Base-by-base conservation (phyloP, 2,113 vertebrate genomes). In the Toxotes jaculatrix region DNA sequence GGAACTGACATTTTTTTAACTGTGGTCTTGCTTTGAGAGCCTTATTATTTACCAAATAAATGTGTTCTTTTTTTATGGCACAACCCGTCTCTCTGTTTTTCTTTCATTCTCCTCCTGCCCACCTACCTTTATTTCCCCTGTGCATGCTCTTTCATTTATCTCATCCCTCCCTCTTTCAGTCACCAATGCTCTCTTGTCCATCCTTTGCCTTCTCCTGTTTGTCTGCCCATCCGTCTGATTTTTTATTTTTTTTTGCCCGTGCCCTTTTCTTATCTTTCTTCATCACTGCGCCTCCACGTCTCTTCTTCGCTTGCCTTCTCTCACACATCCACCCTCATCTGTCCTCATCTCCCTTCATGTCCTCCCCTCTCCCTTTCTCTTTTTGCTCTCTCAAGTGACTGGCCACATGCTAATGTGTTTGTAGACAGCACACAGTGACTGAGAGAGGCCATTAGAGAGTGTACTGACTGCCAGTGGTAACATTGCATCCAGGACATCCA, bases 371-470 rank as follows among this genome's bases (percentile, higher is more conserved):
- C 56, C 55, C 62, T 32, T 61, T 59, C 57, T 61, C 13, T 77
- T 27, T 27, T 68, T 17, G 19, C 77, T 53, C 27, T 32, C 66
- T 59, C 74, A 49, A 69, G 63, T 79, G 71, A 67, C 83, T 45
- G 49, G 60, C 63, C 72, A 81, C 74, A 88, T 82, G 82, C 84
- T 88, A 91, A 93, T 91, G 89, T 87, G 82, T 87, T 86, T 89
- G 76, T 70, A 75, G 78, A 86, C 63, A 81, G 85, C 65, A 19
- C 76, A 79, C 47, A 80, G 70, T 74, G 91, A 84, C 76, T 70
- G 73, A 87, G 83, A 79, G 77, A 80, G 78, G 80, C 84, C 68
- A 88, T 92, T 93, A 92, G 83, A 72, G 74, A 69, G 62, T 42
- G 77, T 47, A 51, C 74, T 66, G 84, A 51, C 85, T 89, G 85